Base-by-base conservation (phyloP, 2,113 vertebrate species). In the Platysternon megacephalum region DNA sequence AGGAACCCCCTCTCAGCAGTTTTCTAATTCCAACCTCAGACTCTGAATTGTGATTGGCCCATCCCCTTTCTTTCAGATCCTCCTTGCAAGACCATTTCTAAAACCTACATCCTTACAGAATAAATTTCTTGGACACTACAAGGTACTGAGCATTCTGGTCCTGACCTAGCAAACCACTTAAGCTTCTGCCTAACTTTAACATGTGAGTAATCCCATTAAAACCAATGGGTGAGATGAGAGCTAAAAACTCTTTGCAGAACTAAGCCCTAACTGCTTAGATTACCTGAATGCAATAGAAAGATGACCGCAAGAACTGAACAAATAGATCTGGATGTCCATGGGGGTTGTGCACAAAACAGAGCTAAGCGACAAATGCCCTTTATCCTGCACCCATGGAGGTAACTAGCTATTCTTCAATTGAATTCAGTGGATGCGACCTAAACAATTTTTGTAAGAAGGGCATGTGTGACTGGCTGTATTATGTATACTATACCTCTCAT, bases 201-300 rank as follows among this genome's bases (percentile, higher is more conserved):
- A 80, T 79, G 28, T n/a, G 1, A 49, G n/a, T 48, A 53, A 26
- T 85, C 82, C 24, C 8, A 53, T 5, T 1, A 1, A 91, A 85
- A 82, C 17, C 11, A 0, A 0, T 42, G 2, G 14, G 26, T 35
- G 82, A 11, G 21, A 49, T 13, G 88, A 85, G 1, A 29, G 3
- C 3, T 35, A 65, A 53, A 65, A 53, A 2, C 46, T 10, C 7
- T 91, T 87, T 90, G 11, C 9, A 4, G 16, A 10, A 4, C 3
- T 13, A 6, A 9, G 58, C 4, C 17, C 91, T 79, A 87, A 91
- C 29, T 26, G 44, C 13, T 42, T 84, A 16, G 0, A 6, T 53
- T 24, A 24, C 12, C 24, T 26, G 42, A 26, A 76, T 26, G 39
- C 39, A 28, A 76, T 44, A 24, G 72, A 26, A 22, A 76, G n/a